These are phyloP conservation scores for Tragelaphus oryx DNA, from an alignment of 2,797 vertebrate genomes.

Conservation along the genomic window DNA sequence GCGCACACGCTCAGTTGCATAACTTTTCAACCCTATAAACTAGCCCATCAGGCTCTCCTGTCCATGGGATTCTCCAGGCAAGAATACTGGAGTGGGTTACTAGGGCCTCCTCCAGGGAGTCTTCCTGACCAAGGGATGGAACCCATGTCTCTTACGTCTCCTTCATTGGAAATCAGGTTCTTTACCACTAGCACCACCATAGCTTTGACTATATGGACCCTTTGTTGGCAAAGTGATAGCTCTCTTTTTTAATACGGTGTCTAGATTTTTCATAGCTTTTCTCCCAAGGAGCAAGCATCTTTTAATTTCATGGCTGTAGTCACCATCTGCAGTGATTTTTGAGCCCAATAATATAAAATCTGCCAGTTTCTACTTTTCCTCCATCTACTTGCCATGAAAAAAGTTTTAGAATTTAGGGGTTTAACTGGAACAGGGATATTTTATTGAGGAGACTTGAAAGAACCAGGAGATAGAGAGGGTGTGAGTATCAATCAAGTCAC, in stretches of 20 bases:
- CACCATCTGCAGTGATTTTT: background rate
- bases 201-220: background rate
- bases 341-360: background rate
- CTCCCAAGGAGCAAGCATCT: background rate
- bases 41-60: background rate
- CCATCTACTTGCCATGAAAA: background rate
- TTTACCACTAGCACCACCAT: background rate
- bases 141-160: background rate
- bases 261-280: background rate
- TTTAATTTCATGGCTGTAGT: background rate
- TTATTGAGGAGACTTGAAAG: background rate
- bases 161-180: background rate
- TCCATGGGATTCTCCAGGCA: background rate
- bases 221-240: background rate
- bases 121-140: background rate
- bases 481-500: background rate
- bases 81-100: background rate
- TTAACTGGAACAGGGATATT: background rate
- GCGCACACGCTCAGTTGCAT: rapidly evolving
- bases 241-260: background rate
- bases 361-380: background rate
- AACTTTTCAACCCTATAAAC: background rate
- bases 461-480: background rate
- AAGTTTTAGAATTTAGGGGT: background rate
- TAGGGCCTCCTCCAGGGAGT: background rate